Base-by-base conservation (phyloP, 2,797 vertebrate genomes). In the Podarcis siculus region DNA sequence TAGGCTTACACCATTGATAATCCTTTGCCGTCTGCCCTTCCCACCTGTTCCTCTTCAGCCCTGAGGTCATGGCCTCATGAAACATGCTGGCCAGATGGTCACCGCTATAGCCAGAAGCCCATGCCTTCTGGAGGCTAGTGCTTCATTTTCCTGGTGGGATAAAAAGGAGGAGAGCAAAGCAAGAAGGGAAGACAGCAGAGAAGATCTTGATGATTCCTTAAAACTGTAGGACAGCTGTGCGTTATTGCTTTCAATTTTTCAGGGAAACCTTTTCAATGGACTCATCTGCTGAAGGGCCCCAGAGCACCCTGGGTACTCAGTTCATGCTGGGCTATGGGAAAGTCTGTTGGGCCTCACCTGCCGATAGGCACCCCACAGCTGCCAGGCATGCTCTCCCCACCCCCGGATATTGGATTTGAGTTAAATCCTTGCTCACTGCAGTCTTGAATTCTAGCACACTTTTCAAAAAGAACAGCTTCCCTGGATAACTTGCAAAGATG, bases 1-100 rank as follows among this genome's bases (percentile, higher is more conserved):
- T 85, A 94, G 93, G 90, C 88, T 96, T 95, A 90, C 95, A 77
- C 94, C 90, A 90, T 66, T 95, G 95, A 92, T 95, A 95, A 95
- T 95, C 95, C 92, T 92, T 89, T 88, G 93, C 94, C 95, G 95
- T 94, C 95, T 96, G 96, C 75, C 85, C 86, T 97, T 94, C 91
- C 94, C 97, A 98, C 97, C 97, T 97, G 96, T 95, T 96, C 84
- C 88, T 86, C 88, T 92, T 10, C 73, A 94, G 95, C 93, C 94
- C 91, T 1, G 0, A 95, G 97, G 95, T 96, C 92, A 85, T 12
- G 92, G 92, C 96, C 96, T 92, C 45, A 82, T 89, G 92, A 94
- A 89, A 85, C 5, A 82, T 81, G 73, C 87, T 92, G 30, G 87
- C 92, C 91, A 93, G 92, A 90, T 93, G 95, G 88, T 89, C 91